A percentile compares a stretch with the other conserved stretches of the same genome.
These are phyloP conservation scores for Phthorimaea operculella DNA, from an alignment of 1,140 invertebrate species.

Conservation along the genomic window DNA sequence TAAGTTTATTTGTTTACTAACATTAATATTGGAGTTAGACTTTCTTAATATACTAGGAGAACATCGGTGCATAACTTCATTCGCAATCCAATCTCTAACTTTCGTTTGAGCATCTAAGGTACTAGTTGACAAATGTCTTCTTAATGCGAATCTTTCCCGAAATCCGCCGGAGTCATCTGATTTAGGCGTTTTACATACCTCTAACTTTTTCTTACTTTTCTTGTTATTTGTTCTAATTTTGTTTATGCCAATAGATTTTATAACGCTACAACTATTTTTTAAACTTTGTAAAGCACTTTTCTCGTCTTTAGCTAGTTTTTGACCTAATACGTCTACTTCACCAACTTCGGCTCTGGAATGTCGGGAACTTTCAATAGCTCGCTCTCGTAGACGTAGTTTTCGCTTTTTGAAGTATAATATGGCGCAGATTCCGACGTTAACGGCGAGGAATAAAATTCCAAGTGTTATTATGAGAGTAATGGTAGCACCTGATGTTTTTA, in stretches of 20 bases:
- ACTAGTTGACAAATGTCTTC: conserved; percentile 78
- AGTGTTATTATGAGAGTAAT: conserved; percentile 81
- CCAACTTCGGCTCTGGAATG: conserved; percentile 45
- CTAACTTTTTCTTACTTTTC: conserved; percentile 67
- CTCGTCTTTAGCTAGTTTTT: conserved; percentile 55
- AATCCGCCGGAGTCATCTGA: conserved; percentile 68
- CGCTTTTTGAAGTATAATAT: conserved; percentile 82
- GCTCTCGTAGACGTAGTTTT: conserved; percentile 67
- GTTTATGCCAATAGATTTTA: conserved; percentile 68
- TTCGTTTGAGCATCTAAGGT: conserved; percentile 87
- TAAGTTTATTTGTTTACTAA: conserved; percentile 48
- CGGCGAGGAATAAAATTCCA: conserved; percentile 80
- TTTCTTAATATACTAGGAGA: conserved; percentile 74
- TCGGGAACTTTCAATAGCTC: conserved; percentile 59
- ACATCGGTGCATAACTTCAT: conserved; percentile 77
- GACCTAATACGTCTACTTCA: conserved; percentile 56
- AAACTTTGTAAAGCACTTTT: conserved; percentile 50
- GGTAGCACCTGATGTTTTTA: conserved; percentile 66
- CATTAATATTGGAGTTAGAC: conserved; percentile 61
- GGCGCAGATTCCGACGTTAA: conserved; percentile 82
- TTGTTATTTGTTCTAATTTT: conserved; percentile 40
- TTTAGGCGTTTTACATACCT: conserved; percentile 73
- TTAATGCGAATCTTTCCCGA: conserved; percentile 72
- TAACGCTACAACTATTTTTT: conserved; percentile 67
- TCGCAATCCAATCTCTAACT: conserved; percentile 85